These are phyloP conservation scores for Acanthococcus lagerstroemiae DNA, from an alignment of 2,888 invertebrate species.

Conservation along the genomic window DNA sequence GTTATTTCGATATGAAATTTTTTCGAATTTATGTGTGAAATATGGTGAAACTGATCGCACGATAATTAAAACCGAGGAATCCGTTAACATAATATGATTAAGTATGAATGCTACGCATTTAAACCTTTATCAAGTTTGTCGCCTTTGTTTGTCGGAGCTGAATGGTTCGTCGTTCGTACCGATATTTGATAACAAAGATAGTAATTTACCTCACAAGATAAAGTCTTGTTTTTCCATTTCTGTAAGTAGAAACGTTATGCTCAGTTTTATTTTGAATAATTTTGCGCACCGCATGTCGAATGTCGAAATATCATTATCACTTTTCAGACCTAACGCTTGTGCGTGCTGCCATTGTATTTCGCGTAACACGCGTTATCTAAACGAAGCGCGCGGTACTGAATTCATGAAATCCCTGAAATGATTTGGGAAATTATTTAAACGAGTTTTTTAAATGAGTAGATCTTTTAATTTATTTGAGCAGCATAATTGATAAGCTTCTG, in stretches of 20 bases:
- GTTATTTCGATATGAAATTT: no score
- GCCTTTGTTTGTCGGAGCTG: conserved; percentile 31
- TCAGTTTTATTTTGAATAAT: no score
- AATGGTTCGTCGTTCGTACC: conserved; percentile 30
- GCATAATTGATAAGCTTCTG: conserved; percentile 17
- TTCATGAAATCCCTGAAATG: not conserved
- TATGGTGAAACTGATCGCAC: conserved; percentile 12
- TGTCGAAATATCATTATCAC: not conserved
- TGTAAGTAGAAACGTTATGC: conserved; percentile 24
- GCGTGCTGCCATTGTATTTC: conserved; percentile 25
- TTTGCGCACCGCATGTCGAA: no score
- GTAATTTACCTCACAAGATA: conserved; percentile 21
- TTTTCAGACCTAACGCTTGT: conserved; percentile 4
- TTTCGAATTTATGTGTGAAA: conserved; percentile 5
- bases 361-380: conserved; percentile 26
- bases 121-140: conserved; percentile 31
- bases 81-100: conserved; percentile 24
- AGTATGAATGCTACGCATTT: conserved; percentile 26
- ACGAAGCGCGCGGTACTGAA: conserved; percentile 9
- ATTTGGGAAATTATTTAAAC: not conserved
- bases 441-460: not conserved
- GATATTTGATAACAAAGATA: conserved; percentile 30
- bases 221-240: conserved; percentile 25
- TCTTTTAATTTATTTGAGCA: not conserved
- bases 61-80: not conserved